These are phyloP conservation scores for Gerris buenoi DNA, from an alignment of 1,140 invertebrate genomes.

Conservation along the genomic window DNA sequence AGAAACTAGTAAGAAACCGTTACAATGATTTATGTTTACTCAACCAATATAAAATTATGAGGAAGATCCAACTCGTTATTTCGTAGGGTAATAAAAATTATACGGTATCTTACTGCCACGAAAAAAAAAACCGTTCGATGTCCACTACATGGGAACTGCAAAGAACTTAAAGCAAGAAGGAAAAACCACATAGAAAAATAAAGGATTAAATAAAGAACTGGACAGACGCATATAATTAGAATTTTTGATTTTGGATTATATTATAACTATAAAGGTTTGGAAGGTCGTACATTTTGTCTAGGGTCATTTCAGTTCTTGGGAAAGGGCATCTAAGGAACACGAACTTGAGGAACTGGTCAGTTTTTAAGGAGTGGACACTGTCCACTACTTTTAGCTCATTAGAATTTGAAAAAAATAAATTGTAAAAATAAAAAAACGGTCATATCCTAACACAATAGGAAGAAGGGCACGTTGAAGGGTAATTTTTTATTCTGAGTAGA, in stretches of 20 bases:
- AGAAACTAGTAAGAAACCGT: too few species aligned
- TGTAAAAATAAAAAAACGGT: not conserved
- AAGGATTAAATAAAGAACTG: too few species aligned
- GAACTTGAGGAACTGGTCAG: not conserved
- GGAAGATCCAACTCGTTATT: too few species aligned
- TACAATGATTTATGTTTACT: too few species aligned
- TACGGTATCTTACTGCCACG: too few species aligned
- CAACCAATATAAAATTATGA: too few species aligned
- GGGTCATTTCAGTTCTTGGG: not conserved
- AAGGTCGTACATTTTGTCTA: not conserved
- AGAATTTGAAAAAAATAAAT: constrained; percentile 6
- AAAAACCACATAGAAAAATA: too few species aligned
- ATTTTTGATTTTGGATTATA: not conserved
- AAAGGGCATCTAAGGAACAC: not conserved
- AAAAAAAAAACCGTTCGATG: too few species aligned
- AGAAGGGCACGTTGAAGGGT: not conserved
- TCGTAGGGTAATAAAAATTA: too few species aligned
- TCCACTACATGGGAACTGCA: too few species aligned
- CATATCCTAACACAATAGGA: constrained; percentile 1
- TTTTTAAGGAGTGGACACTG: not conserved
- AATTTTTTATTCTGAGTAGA: not conserved
- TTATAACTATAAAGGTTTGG: not conserved
- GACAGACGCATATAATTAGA: not conserved
- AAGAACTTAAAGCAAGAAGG: too few species aligned
- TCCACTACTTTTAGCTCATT: not conserved